Evolutionary conservation across 2,797 vertebrate genomes (phyloP).

Genomic region (Gadopsis bispinosus): DNA sequence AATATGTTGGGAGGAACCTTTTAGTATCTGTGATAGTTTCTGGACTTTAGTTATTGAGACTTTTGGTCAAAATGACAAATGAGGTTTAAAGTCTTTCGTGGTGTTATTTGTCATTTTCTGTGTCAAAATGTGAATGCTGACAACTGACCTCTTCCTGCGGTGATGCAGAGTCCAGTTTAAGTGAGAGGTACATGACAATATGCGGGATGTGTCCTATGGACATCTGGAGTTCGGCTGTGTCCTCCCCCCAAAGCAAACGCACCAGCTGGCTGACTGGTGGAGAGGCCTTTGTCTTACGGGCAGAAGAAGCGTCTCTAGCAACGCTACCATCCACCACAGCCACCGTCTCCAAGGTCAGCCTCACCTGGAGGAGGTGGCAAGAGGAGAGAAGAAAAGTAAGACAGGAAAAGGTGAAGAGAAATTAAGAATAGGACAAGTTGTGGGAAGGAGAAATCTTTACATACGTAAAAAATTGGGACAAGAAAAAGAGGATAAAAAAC

Average conservation of each 20-base stretch:
- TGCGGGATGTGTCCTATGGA: slow-evolving; percentile 87
- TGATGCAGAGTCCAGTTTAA: slow-evolving; percentile 89
- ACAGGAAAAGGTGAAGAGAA: neutral
- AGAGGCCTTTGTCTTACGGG: slow-evolving; percentile 62
- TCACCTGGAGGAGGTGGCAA: slow-evolving; percentile 84
- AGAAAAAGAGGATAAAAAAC: neutral
- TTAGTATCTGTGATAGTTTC: neutral
- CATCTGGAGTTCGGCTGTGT: slow-evolving; percentile 85
- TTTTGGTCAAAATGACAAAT: neutral
- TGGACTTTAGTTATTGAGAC: neutral
- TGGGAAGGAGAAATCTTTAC: neutral
- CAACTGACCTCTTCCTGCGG: slow-evolving; percentile 91
- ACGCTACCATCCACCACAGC: slow-evolving; percentile 53
- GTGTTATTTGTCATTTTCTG: neutral
- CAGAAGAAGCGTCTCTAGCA: neutral
- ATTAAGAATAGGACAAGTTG: neutral
- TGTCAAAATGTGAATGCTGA: neutral
- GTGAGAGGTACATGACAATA: slow-evolving; percentile 91
- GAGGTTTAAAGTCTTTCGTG: neutral
- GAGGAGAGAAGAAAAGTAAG: neutral
- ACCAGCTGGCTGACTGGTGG: slow-evolving; percentile 89
- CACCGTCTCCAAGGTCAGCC: slow-evolving; percentile 91
- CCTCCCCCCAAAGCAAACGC: slow-evolving; percentile 91
- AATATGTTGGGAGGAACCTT: neutral
- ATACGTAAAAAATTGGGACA: neutral